These are phyloP conservation scores for Saccopteryx bilineata DNA, from an alignment of 2,113 vertebrate species.

Conservation along the genomic window DNA sequence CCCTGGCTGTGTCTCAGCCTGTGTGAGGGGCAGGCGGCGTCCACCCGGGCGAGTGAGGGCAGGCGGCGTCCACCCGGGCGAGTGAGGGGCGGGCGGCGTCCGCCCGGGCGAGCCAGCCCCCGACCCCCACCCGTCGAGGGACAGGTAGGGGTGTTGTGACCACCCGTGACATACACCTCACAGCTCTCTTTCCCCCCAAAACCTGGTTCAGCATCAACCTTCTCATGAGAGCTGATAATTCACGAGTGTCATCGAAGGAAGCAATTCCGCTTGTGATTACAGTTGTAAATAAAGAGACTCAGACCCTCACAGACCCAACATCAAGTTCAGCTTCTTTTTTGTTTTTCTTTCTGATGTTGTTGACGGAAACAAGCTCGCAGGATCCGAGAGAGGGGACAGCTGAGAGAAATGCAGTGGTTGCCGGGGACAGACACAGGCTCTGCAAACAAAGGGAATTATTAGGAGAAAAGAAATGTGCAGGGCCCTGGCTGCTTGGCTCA, in stretches of 20 bases:
- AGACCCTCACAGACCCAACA: slow-evolving; percentile 13
- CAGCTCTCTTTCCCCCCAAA: neutral
- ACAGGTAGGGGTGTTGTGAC: neutral
- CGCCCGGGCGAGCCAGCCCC: no score
- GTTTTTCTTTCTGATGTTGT: neutral
- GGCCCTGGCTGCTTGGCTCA: no score
- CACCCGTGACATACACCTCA: slow-evolving; percentile 12
- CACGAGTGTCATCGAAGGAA: slow-evolving; percentile 55
- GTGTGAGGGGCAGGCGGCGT: no score
- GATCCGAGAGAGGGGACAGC: neutral
- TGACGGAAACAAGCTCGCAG: neutral
- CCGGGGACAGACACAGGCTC: neutral
- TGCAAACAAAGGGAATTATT: neutral
- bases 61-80: no score
- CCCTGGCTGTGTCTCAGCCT: neutral
- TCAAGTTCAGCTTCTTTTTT: neutral
- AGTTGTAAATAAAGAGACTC: slow-evolving; percentile 54
- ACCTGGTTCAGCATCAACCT: slow-evolving; percentile 11
- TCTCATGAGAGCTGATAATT: slow-evolving; percentile 47
- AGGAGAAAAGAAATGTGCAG: neutral
- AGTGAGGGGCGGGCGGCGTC: no score
- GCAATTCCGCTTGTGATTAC: slow-evolving; percentile 44
- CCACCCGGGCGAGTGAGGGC: no score
- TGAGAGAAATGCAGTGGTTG: neutral
- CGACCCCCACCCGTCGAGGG: neutral